phyloP scores from a whole-genome alignment of 2,113 vertebrate genomes.

The Notothenia coriiceps region DNA sequence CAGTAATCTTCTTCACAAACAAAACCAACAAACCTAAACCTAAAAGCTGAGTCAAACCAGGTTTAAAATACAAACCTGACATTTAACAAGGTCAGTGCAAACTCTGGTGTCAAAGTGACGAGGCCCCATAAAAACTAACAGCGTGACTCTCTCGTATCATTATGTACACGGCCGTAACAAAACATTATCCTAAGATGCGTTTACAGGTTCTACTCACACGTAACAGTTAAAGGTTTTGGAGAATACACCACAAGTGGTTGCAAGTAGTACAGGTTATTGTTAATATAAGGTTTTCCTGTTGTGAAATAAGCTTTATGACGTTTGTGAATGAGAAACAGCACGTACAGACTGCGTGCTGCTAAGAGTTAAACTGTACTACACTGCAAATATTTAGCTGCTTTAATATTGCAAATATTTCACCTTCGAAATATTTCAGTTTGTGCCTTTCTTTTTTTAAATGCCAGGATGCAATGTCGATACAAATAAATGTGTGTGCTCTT shows the following conservation, averaged over 20 bases:
- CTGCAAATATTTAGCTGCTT: slow-evolving; percentile 12
- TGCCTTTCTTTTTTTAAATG: slow-evolving; percentile 13
- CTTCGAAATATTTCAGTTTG: slow-evolving; percentile 23
- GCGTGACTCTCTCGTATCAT: not conserved
- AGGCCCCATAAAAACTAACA: slow-evolving; percentile 7
- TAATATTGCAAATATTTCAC: slow-evolving; percentile 24
- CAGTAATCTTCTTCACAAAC: slow-evolving; percentile 5
- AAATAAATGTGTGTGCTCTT: slow-evolving; percentile 19
- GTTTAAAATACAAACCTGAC: not conserved
- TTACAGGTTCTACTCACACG: slow-evolving; percentile 4
- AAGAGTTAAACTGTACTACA: not conserved
- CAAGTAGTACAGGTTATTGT: not conserved
- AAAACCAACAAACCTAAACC: slow-evolving; percentile 27
- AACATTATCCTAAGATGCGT: not conserved
- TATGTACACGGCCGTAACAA: slow-evolving; percentile 22
- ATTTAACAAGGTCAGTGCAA: slow-evolving; percentile 52
- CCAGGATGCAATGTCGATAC: not conserved
- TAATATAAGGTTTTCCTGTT: not conserved
- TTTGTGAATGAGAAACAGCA: slow-evolving; percentile 7
- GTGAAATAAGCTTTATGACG: not conserved
- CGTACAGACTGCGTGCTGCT: not conserved
- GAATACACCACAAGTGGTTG: slow-evolving; percentile 8
- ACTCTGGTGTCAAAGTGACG: slow-evolving; percentile 46
- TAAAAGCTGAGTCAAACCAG: not conserved
- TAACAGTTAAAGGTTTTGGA: slow-evolving; percentile 36